Base-by-base conservation (phyloP, 2,797 vertebrate genomes). In the Typhlichthys eigenmanni region DNA sequence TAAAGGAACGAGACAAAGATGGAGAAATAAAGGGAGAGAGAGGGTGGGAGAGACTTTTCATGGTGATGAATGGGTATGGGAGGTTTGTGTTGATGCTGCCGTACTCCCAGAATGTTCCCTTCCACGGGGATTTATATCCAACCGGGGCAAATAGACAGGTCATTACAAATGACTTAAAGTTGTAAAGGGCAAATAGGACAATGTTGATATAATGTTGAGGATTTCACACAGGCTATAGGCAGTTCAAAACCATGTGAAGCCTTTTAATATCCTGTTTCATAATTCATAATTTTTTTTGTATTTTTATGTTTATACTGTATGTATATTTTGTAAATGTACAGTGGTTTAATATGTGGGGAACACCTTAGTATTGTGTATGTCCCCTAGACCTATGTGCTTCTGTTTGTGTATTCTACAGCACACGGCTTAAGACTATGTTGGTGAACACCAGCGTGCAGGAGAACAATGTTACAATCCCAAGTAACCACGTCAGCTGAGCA, bases 21-120 rank as follows among this genome's bases (percentile, higher is more conserved):
- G 68, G 55, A 72, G 49, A 58, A 5, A 8, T 9, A 5, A 57
- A 13, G 24, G 29, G 34, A 45, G 55, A 56, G 6, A 29, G 57
- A 24, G 56, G 10, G 57, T 47, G 45, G 12, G 58, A 48, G 46
- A 63, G 13, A 54, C 45, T 62, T 51, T 77, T 83, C 73, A 64
- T 32, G 52, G 61, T 89, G 88, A 91, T 82, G 76, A 79, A 91
- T 88, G 77, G 83, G 64, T 63, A 14, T 70, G 58, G 67, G 74
- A 82, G 77, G 53, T 68, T 58, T 6, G 34, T 46, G 55, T 34
- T 71, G 73, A 83, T 72, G 65, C 72, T 66, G 17, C 65, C 78
- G 66, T 80, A 68, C 72, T 53, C 46, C 71, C 63, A 62, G 19
- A 50, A 61, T 38, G 34, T 38, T 38, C 34, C 6, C 5, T 60